Base-by-base conservation (phyloP, 1,140 invertebrate species). In the Heliconius congener region DNA sequence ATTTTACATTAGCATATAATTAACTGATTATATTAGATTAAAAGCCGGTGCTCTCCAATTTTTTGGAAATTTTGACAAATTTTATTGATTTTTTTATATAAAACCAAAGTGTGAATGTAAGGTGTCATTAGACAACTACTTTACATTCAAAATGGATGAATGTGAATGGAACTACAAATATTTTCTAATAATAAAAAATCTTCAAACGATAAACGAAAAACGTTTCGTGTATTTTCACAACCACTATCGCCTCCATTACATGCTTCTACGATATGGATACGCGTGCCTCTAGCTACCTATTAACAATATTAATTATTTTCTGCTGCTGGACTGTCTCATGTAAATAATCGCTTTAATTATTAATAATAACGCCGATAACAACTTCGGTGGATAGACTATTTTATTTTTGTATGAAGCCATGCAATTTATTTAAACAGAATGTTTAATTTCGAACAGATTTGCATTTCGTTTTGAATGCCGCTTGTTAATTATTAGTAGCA, bases 301-400 rank as follows among this genome's bases (percentile, higher is more conserved):
- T 90, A 88, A 85, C 85, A 88, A 87, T 88, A 91, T 89, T 86
- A 89, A 89, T 88, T 88, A 87, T 81, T 78, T 76, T 83, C 79
- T 80, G 75, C 78, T 72, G 76, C 82, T 79, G 76, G 73, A 82
- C 76, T 82, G 83, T 87, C 83, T 78, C 71, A 82, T 74, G 80
- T 82, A 85, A 88, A 86, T 88, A 89, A 91, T 88, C 82, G 86
- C 79, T 91, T 87, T 86, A 86, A 90, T 90, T 88, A 88, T 86
- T 86, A 87, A 86, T 86, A 86, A 87, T 85, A 84, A 75, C 80
- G 70, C 75, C 39, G 50, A 72, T 75, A 78, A 78, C 77, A 80
- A 71, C 79, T 74, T 30, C 57, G 71, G 60, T 46, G 75, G 57
- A 23, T 42, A n/a, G 19, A 3, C 70, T 16, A 52, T 71, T 76